Evolutionary conservation across 2,888 invertebrate genomes (phyloP), one percentile per base, ranked within the genome.

Genomic region (Microctonus brassicae): DNA sequence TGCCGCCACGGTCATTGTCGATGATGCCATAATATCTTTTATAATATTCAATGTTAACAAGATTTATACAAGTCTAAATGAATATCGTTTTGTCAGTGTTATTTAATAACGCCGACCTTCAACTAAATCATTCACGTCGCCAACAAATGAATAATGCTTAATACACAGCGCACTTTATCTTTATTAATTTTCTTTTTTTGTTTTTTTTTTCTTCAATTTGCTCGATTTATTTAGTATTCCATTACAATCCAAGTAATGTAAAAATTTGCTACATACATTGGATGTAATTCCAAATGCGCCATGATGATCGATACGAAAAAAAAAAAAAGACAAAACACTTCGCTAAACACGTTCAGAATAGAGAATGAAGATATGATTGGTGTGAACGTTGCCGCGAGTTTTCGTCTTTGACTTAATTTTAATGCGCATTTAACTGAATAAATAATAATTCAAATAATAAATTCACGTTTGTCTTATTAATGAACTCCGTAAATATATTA

Each of bases 1-100:
- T 47, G 84, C 78, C n/a, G 86, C 80, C 69, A 84, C 84, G 70
- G 84, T 80, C 70, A 86, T 80, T 72, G 85, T 84, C 61, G 86
- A 83, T 63, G 86, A 85, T 78, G 86, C 85, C 86, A 70, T 71
- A 36, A 55, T 61, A 33, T 65, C 36, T 53, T 29, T 58, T 34
- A 34, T 34, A 60, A 24, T 55, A 61, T 62, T 57, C 13, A 9
- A 17, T 58, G 17, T 13, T 58, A 5, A 55, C 26, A 55, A 26
- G n/a, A 55, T 26, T 13, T 29, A 47, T 52, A 34, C 34, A 22
- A 53, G 53, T 33, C 33, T 17, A 20, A 33, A 53, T 29, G 20
- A 22, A 22, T 26, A 17, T 42, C n/a, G 22, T 52, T 34, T 33
- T 34, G 52, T 64, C 20, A 34, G 53, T 29, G 63, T 39, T 22